These are phyloP conservation scores for Phorcus lineatus DNA, from an alignment of 2,888 invertebrate species.

Conservation along the genomic window DNA sequence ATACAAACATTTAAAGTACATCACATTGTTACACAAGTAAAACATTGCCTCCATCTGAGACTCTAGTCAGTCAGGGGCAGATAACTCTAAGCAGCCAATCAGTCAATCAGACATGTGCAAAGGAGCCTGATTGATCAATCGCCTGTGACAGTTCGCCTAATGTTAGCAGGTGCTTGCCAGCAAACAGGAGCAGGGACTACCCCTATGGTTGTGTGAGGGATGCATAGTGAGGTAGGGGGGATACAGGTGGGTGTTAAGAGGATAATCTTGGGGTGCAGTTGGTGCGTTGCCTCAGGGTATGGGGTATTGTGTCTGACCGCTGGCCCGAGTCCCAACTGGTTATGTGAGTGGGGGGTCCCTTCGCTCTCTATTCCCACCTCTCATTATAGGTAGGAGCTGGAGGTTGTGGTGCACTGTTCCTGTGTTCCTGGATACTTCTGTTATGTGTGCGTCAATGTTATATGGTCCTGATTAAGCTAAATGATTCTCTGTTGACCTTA, in stretches of 20 bases:
- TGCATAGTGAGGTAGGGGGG: neutral
- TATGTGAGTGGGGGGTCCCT: too few species aligned
- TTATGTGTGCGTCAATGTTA: too few species aligned
- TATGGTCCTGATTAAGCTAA: too few species aligned
- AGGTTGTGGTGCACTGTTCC: too few species aligned
- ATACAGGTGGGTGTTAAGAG: neutral
- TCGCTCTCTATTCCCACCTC: too few species aligned
- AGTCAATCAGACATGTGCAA: constrained; percentile 10
- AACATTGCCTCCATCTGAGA: too few species aligned
- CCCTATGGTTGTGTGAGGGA: neutral
- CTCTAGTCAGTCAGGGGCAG: neutral
- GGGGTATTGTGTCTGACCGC: neutral
- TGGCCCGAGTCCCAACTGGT: neutral
- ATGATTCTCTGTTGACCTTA: too few species aligned
- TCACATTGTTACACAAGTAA: too few species aligned
- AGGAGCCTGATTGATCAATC: neutral
- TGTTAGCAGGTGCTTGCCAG: neutral
- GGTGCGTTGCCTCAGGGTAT: neutral
- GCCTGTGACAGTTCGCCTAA: neutral
- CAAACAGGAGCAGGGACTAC: neutral
- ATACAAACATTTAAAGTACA: too few species aligned
- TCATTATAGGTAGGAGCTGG: too few species aligned
- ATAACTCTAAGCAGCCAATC: constrained; percentile 5
- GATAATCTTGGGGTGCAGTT: neutral
- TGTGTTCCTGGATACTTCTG: too few species aligned